Evolutionary conservation across 2,797 vertebrate species (phyloP).

Genomic region (Chlorospingus flavigularis): DNA sequence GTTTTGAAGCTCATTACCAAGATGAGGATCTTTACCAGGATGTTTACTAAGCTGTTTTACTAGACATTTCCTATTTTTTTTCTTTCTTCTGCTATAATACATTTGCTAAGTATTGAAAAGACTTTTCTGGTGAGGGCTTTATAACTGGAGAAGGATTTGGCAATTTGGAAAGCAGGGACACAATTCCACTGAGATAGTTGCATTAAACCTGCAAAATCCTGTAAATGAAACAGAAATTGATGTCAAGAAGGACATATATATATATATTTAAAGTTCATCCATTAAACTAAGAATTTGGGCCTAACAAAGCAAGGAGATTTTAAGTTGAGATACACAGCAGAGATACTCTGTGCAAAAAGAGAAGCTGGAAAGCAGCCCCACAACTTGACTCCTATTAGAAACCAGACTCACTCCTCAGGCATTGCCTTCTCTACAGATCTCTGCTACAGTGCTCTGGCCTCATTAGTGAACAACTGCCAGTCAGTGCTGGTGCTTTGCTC

Average conservation of each 20-base stretch:
- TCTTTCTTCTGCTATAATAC: background rate
- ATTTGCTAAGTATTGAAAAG: background rate
- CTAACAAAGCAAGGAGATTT: background rate
- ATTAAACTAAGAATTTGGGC: too few species aligned
- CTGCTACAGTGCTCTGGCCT: background rate
- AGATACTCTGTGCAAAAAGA: background rate
- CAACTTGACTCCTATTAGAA: background rate
- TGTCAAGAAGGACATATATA: background rate
- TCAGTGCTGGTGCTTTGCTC: background rate
- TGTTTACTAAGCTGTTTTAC: background rate
- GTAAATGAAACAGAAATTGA: background rate
- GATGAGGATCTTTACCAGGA: background rate
- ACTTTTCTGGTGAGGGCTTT: background rate
- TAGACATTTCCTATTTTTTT: background rate
- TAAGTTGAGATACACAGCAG: background rate
- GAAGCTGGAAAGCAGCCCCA: background rate
- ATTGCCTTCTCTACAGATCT: background rate
- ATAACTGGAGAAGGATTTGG: background rate
- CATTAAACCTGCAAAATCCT: background rate
- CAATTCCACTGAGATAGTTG: background rate
- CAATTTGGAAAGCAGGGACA: background rate
- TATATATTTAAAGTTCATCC: background rate
- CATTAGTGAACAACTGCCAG: background rate
- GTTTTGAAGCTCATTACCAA: background rate
- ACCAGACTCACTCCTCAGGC: background rate